Conservation (phyloP, 2,888 invertebrate genomes). For the Thelaira solivaga region DNA sequence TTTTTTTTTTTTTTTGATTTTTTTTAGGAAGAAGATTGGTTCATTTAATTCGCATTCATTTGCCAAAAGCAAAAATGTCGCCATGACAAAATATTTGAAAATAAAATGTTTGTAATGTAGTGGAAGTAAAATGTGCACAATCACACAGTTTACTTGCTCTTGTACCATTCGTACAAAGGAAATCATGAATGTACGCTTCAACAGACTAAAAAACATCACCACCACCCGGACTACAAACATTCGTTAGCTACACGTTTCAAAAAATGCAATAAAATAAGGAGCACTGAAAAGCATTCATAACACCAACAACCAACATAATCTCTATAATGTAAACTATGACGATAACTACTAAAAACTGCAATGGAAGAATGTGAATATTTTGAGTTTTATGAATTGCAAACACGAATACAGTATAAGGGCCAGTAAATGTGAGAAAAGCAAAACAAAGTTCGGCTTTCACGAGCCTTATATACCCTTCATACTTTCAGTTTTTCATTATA, state of each 20-base stretch:
- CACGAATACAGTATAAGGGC: slow-evolving; percentile 32
- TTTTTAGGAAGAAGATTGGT: slow-evolving; percentile 47
- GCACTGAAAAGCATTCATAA: background rate
- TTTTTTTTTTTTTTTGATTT: background rate
- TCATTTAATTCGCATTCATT: slow-evolving; percentile 62
- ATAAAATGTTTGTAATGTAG: slow-evolving; percentile 71
- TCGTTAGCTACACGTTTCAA: slow-evolving; percentile 1
- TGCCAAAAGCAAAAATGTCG: slow-evolving; percentile 64
- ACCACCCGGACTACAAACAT: too few species aligned
- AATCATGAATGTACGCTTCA: slow-evolving; percentile 20
- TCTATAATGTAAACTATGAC: slow-evolving; percentile 32
- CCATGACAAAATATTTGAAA: slow-evolving; percentile 66
- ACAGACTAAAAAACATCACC: background rate
- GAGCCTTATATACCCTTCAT: too few species aligned
- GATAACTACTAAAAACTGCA: slow-evolving; percentile 20
- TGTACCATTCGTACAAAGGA: background rate
- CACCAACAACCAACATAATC: slow-evolving; percentile 32
- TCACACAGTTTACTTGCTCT: background rate
- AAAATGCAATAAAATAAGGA: background rate
- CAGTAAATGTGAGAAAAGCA: slow-evolving; percentile 14
- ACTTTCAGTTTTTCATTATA: too few species aligned
- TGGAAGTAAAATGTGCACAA: slow-evolving; percentile 66
- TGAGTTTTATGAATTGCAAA: slow-evolving; percentile 14
- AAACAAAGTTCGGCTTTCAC: too few species aligned
- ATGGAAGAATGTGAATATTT: slow-evolving; percentile 27